phyloP scores from a whole-genome alignment of 2,113 vertebrate genomes.

The Hyperoodon ampullatus region DNA sequence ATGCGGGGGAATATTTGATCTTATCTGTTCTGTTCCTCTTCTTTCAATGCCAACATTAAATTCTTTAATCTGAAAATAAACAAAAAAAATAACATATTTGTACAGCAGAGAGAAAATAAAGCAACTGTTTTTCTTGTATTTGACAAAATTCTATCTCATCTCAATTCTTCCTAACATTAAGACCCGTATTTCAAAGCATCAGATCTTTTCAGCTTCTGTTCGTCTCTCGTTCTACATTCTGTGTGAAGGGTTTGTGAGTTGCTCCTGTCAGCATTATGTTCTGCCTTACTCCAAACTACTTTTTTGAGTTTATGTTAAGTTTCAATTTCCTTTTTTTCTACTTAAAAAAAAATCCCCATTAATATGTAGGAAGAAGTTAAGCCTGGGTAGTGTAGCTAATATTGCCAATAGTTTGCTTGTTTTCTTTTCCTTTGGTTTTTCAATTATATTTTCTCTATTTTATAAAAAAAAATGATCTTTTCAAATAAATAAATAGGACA shows the following conservation, averaged over 20 bases:
- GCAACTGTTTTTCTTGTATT: background rate
- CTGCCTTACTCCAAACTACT: background rate
- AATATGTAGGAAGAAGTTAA: background rate
- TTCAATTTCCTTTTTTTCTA: background rate
- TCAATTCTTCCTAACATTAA: background rate
- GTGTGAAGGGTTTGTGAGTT: rapidly evolving
- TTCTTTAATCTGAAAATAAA: background rate
- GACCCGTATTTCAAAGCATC: background rate
- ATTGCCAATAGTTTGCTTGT: background rate
- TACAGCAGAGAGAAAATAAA: background rate
- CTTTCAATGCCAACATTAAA: background rate
- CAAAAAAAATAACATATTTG: background rate
- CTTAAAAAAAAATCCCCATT: background rate
- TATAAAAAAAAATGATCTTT: background rate
- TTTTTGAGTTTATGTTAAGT: background rate
- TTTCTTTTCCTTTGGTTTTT: background rate
- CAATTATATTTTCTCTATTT: background rate
- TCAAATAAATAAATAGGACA: background rate
- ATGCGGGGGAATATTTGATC: background rate
- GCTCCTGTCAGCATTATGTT: background rate
- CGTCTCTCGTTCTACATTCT: rapidly evolving
- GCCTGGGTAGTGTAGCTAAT: background rate
- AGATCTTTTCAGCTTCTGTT: rapidly evolving
- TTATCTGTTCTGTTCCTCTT: background rate
- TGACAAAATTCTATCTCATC: background rate